Conservation (phyloP, 1,140 invertebrate species). For the Grapholita molesta region DNA sequence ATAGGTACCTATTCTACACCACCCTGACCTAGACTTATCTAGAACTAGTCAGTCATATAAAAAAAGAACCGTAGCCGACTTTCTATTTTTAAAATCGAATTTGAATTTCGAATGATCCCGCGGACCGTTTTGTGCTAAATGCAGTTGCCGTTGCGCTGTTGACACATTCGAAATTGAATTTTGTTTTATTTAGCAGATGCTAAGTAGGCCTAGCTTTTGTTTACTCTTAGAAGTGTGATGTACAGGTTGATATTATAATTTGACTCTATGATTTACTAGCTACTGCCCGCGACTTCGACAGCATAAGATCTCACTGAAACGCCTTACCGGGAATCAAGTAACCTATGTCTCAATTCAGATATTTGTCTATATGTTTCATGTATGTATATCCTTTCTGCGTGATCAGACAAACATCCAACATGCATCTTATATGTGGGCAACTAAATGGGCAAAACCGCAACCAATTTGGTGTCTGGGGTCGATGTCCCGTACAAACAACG, state of each 20-base stretch:
- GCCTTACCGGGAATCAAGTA: no score
- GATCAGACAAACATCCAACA: no score
- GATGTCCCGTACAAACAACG: no score
- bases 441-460: no score
- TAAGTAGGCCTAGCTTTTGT: slow-evolving; percentile 28
- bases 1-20: background rate
- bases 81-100: slow-evolving; percentile 58
- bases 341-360: no score
- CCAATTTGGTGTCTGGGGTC: no score
- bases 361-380: no score
- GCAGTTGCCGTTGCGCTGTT: slow-evolving; percentile 37
- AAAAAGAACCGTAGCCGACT: slow-evolving; percentile 12
- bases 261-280: background rate
- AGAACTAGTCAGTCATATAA: background rate
- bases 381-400: no score
- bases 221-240: background rate
- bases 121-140: slow-evolving; percentile 64
- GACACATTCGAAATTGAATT: slow-evolving; percentile 31
- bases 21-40: background rate
- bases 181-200: slow-evolving; percentile 53
- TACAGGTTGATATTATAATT: background rate
- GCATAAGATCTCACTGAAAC: no score
- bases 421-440: no score
- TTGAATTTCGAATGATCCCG: slow-evolving; percentile 54
- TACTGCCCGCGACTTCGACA: no score